phyloP scores from a whole-genome alignment of 2,797 vertebrate genomes.

The Xerus rutilus region DNA sequence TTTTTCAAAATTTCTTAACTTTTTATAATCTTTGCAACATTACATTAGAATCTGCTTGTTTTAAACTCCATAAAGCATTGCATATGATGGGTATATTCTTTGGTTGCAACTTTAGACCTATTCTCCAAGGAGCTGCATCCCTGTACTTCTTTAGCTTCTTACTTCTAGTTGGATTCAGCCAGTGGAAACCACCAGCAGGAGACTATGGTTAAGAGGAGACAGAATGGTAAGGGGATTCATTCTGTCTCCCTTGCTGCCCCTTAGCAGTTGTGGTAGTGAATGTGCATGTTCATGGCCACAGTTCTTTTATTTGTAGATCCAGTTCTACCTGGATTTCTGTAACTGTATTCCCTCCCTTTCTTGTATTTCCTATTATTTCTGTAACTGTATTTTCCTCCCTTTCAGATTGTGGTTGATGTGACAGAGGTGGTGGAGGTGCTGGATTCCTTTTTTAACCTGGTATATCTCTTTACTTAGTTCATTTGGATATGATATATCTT shows the following conservation, averaged over 20 bases:
- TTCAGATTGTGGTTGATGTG: neutral
- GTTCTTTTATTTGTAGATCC: neutral
- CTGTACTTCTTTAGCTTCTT: neutral
- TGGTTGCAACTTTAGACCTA: neutral
- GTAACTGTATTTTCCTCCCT: neutral
- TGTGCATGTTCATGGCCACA: too few relatives aligned
- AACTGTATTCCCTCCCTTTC: neutral
- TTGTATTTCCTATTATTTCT: neutral
- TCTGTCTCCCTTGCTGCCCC: too few relatives aligned
- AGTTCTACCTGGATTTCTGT: neutral
- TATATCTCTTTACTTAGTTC: neutral
- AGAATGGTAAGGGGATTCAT: neutral
- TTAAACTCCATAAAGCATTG: neutral
- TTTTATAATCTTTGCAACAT: neutral
- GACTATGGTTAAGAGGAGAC: neutral
- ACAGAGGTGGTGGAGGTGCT: neutral
- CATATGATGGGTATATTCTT: neutral
- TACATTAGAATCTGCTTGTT: neutral
- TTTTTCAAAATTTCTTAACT: neutral
- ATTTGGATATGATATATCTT: neutral
- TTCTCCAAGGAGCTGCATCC: neutral
- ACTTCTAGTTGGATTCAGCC: neutral
- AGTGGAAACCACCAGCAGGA: neutral
- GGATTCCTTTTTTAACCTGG: neutral
- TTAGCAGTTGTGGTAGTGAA: neutral